Percentiles rank a stretch among this genome's conserved stretches.
These are phyloP conservation scores for Phortica variegata DNA, from an alignment of 1,140 invertebrate genomes.

Conservation along the genomic window DNA sequence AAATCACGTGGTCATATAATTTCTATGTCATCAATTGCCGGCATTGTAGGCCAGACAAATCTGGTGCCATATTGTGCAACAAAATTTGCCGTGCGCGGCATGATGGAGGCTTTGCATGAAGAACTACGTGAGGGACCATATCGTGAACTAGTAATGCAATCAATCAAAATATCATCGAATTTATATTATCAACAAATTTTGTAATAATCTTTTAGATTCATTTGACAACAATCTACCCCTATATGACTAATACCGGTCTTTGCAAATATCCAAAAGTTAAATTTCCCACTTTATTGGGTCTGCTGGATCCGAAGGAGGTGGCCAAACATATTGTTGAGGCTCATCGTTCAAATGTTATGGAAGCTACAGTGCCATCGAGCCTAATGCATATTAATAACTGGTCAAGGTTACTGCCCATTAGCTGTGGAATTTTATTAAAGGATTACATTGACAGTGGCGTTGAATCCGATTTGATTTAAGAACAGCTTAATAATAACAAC, in stretches of 20 bases:
- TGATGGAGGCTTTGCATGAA: conserved; percentile 72
- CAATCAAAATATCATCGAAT: not conserved
- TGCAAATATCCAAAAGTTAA: conserved; percentile 75
- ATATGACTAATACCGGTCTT: conserved; percentile 81
- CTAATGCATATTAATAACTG: conserved; percentile 55
- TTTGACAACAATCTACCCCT: conserved; percentile 78
- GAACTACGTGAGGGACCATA: conserved; percentile 63
- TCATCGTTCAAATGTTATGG: conserved; percentile 61
- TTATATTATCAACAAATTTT: too few species aligned
- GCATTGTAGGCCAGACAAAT: conserved; percentile 69
- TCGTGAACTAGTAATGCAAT: conserved; percentile 27
- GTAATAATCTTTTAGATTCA: conserved; percentile 74
- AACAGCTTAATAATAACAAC: too few species aligned
- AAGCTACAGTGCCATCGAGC: conserved; percentile 61
- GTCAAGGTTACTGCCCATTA: conserved; percentile 58
- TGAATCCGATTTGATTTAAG: conserved; percentile 57
- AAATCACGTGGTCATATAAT: conserved; percentile 78
- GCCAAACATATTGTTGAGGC: conserved; percentile 67
- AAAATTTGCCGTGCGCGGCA: conserved; percentile 75
- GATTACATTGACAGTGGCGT: conserved; percentile 62
- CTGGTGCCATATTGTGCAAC: conserved; percentile 78
- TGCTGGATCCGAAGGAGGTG: conserved; percentile 67
- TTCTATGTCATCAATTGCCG: conserved; percentile 75
- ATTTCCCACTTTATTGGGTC: conserved; percentile 68
- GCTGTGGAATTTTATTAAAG: conserved; percentile 50